These are phyloP conservation scores for Lordiphosa clarofinis DNA, from an alignment of 1,140 invertebrate genomes.

Conservation along the genomic window DNA sequence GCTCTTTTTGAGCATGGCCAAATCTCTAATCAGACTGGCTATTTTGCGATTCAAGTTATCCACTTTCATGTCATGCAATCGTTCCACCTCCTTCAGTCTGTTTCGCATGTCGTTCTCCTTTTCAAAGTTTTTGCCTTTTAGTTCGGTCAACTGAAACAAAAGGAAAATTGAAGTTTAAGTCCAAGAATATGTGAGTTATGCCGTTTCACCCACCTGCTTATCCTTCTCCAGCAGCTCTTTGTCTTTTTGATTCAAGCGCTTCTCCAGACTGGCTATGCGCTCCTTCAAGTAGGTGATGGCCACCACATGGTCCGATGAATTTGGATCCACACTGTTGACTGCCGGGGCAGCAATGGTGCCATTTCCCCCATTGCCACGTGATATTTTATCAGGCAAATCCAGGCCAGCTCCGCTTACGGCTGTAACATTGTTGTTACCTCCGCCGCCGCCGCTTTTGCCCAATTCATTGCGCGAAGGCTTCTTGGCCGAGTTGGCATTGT, in stretches of 20 bases:
- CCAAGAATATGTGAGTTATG: neutral
- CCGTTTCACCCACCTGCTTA: slow-evolving; percentile 85
- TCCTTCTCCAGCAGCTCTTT: slow-evolving; percentile 93
- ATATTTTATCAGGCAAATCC: slow-evolving; percentile 77
- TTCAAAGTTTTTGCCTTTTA: slow-evolving; percentile 95
- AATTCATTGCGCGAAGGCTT: slow-evolving; percentile 56
- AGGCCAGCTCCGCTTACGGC: slow-evolving; percentile 67
- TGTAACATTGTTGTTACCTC: slow-evolving; percentile 82
- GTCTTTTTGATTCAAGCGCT: slow-evolving; percentile 92
- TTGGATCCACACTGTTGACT: slow-evolving; percentile 85
- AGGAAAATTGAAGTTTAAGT: neutral
- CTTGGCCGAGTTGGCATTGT: slow-evolving; percentile 51
- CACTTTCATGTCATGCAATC: slow-evolving; percentile 90
- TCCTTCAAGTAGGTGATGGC: slow-evolving; percentile 96
- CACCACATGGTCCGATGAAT: slow-evolving; percentile 95
- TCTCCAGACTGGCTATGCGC: slow-evolving; percentile 95
- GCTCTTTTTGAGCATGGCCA: slow-evolving; percentile 90
- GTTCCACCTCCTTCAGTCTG: slow-evolving; percentile 91
- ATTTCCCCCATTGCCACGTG: slow-evolving; percentile 64
- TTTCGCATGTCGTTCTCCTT: slow-evolving; percentile 90
- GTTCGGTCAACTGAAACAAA: slow-evolving; percentile 89
- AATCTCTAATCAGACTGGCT: slow-evolving; percentile 88
- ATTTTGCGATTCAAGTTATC: slow-evolving; percentile 89
- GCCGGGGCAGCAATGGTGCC: slow-evolving; percentile 80
- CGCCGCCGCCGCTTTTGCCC: slow-evolving; percentile 84